Conservation (phyloP, 1,140 invertebrate species). For the Zaprionus davidi region DNA sequence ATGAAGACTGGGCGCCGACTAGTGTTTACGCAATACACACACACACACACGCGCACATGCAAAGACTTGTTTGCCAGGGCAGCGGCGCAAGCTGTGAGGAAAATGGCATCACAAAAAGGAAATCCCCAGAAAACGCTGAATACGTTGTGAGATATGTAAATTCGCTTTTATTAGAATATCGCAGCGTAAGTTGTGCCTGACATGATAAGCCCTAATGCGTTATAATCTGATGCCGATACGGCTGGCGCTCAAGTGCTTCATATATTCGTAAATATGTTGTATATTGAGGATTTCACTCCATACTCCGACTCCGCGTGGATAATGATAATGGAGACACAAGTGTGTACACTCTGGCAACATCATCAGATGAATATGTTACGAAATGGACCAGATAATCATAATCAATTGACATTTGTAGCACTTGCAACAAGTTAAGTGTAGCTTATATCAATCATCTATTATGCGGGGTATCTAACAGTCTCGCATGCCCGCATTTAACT, state of each 20-base stretch:
- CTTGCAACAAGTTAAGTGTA: conserved; percentile 8
- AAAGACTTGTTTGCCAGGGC: conserved; percentile 43
- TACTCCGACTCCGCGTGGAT: not conserved
- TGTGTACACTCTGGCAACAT: conserved; percentile 3
- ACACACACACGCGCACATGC: conserved; percentile 19
- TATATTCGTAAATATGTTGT: conserved; percentile 14
- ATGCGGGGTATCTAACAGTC: not conserved
- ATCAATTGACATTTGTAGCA: not conserved
- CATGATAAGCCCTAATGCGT: conserved; percentile 72
- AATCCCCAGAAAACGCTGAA: conserved; percentile 8
- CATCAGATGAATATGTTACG: conserved; percentile 1
- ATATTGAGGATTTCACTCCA: not conserved
- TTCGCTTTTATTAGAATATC: conserved; percentile 71
- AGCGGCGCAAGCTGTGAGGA: conserved; percentile 29
- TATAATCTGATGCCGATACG: conserved; percentile 75
- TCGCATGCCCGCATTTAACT: conserved; percentile 3
- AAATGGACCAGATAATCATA: conserved; percentile 12
- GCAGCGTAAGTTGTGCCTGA: conserved; percentile 37
- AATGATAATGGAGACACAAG: not conserved
- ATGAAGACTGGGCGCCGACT: conserved; percentile 39
- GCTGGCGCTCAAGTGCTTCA: conserved; percentile 50
- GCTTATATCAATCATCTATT: not conserved
- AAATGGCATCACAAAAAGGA: conserved; percentile 20
- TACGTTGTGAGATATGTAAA: conserved; percentile 63
- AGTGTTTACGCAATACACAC: conserved; percentile 40